A percentile compares a stretch with the other conserved stretches of the same genome.
Evolutionary conservation across 1,140 invertebrate species (phyloP).

Genomic region (Coptotermes formosanus): DNA sequence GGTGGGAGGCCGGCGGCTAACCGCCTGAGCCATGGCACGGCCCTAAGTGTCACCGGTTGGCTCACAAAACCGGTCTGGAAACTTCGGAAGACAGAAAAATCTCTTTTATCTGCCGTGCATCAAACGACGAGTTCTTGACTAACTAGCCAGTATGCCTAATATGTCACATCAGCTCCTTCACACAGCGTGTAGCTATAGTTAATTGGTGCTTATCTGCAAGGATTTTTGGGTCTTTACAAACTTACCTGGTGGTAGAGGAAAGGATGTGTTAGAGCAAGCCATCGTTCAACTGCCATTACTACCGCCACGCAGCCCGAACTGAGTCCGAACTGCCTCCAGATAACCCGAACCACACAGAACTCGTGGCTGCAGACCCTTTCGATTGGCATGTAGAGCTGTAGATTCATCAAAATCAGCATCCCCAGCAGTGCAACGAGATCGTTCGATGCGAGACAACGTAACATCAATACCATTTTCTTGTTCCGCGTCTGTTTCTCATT

Average conservation of each 20-base stretch:
- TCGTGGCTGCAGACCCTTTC: slow-evolving; percentile 40
- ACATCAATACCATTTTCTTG: slow-evolving; percentile 74
- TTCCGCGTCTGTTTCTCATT: slow-evolving; percentile 61
- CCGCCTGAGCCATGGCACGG: too few relatives aligned
- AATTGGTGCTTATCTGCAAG: too few relatives aligned
- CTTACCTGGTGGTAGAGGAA: slow-evolving; percentile 85
- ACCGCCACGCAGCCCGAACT: slow-evolving; percentile 83
- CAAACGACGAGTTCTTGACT: too few relatives aligned
- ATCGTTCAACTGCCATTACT: slow-evolving; percentile 83
- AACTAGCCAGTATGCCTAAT: too few relatives aligned
- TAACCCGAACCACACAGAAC: slow-evolving; percentile 67
- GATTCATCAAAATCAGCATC: slow-evolving; percentile 57
- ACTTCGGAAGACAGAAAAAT: too few relatives aligned
- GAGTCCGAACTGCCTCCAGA: slow-evolving; percentile 77
- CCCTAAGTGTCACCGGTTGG: too few relatives aligned
- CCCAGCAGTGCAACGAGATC: slow-evolving; percentile 67
- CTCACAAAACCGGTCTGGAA: too few relatives aligned
- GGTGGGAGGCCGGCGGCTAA: too few relatives aligned
- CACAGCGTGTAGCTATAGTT: too few relatives aligned
- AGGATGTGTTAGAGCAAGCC: slow-evolving; percentile 80
- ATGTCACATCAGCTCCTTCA: too few relatives aligned
- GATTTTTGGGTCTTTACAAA: background rate
- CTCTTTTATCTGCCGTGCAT: too few relatives aligned
- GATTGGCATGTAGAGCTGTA: slow-evolving; percentile 51
- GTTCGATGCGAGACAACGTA: slow-evolving; percentile 74